Percentiles rank a stretch among this genome's conserved stretches.
Conservation (phyloP, 2,888 invertebrate genomes). For the Philonicus albiceps region DNA sequence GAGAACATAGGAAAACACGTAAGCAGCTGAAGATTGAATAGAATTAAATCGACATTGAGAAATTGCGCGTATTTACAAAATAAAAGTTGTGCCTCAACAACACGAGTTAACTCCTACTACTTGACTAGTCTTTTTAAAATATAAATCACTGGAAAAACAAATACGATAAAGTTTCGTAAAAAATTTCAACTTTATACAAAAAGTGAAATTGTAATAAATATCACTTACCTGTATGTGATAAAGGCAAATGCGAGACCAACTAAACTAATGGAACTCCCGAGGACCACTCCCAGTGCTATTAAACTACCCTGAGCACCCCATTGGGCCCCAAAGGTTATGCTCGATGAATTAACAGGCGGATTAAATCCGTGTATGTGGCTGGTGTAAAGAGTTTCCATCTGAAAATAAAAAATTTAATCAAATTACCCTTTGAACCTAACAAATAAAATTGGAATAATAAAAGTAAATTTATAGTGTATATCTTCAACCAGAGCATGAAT, state of each 20-base stretch:
- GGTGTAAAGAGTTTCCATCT: conserved; percentile 55
- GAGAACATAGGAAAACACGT: neutral
- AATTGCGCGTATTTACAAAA: neutral
- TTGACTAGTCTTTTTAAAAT: neutral
- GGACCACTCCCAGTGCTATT: conserved; percentile 70
- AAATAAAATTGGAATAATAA: neutral
- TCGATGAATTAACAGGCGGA: conserved; percentile 51
- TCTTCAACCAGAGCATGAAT: neutral
- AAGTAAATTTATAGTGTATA: neutral
- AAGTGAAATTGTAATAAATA: neutral
- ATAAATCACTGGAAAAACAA: neutral
- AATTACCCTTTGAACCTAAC: neutral
- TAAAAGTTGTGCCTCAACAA: neutral
- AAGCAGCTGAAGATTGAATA: neutral
- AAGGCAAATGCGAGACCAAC: conserved; percentile 75
- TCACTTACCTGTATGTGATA: conserved; percentile 71
- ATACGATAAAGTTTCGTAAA: neutral
- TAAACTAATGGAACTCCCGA: conserved; percentile 72
- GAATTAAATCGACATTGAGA: neutral
- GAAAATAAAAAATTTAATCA: conserved; percentile 22
- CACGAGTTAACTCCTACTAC: neutral
- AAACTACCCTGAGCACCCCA: conserved; percentile 67
- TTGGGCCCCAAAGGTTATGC: conserved; percentile 50
- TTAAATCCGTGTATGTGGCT: conserved; percentile 53
- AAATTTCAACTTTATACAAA: neutral